These are phyloP conservation scores for Neoarius graeffei DNA, from an alignment of 2,113 vertebrate species.

Conservation along the genomic window DNA sequence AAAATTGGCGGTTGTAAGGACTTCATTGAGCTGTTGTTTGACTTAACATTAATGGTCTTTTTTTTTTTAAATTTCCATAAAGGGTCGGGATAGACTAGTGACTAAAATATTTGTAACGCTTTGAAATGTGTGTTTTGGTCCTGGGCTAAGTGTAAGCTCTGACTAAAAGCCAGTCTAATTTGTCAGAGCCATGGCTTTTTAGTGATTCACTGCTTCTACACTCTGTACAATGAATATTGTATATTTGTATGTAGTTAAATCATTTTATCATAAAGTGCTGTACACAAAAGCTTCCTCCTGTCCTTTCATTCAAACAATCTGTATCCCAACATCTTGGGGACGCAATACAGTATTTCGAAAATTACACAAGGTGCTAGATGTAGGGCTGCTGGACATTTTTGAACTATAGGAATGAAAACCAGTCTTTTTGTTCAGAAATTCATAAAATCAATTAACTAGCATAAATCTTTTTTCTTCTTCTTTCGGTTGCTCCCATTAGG, in stretches of 20 bases:
- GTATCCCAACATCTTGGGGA: background rate
- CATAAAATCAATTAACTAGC: no score
- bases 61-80: slow-evolving; percentile 4
- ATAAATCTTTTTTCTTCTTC: no score
- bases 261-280: slow-evolving; percentile 54
- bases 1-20: slow-evolving; percentile 22
- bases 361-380: background rate
- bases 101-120: background rate
- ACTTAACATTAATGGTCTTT: slow-evolving; percentile 13
- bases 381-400: background rate
- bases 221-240: slow-evolving; percentile 44
- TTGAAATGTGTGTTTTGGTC: background rate
- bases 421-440: background rate
- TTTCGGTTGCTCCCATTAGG: no score
- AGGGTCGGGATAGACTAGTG: background rate
- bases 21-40: slow-evolving; percentile 30
- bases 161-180: background rate
- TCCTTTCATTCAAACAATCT: background rate
- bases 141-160: background rate
- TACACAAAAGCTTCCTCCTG: slow-evolving; percentile 6
- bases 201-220: slow-evolving; percentile 40
- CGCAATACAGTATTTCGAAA: background rate
- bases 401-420: background rate
- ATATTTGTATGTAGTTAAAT: slow-evolving; percentile 54
- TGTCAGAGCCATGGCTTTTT: slow-evolving; percentile 32